These are phyloP conservation scores for Podargus strigoides DNA, from an alignment of 2,797 vertebrate species.

Conservation along the genomic window DNA sequence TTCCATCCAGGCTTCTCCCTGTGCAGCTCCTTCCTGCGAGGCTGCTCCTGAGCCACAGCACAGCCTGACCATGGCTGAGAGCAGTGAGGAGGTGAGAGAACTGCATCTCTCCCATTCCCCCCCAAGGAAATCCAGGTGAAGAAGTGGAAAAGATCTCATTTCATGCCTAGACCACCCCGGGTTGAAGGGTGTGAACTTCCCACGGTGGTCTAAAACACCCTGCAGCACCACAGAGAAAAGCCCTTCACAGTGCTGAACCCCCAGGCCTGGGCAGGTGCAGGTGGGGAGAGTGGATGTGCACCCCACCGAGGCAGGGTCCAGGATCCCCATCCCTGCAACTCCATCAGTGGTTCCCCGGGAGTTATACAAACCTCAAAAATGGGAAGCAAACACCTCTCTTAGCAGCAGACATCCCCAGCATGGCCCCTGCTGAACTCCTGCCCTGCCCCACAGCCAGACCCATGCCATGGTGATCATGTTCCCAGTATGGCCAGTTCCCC, in stretches of 20 bases:
- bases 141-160: background rate
- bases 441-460: background rate
- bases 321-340: background rate
- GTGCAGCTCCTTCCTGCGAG: fast-evolving
- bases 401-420: background rate
- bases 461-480: fast-evolving
- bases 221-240: background rate
- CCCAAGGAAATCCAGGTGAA: background rate
- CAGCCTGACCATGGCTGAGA: background rate
- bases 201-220: background rate
- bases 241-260: background rate
- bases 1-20: background rate
- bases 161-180: background rate
- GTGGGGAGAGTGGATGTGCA: background rate
- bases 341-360: background rate
- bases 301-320: background rate
- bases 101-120: too few relatives aligned
- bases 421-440: fast-evolving
- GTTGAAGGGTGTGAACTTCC: background rate
- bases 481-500: background rate
- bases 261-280: background rate
- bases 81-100: background rate
- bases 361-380: background rate
- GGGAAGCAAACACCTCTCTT: background rate
- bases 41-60: background rate